Base-by-base conservation (phyloP, 2,113 vertebrate species). In the Eupsittula cactorum region DNA sequence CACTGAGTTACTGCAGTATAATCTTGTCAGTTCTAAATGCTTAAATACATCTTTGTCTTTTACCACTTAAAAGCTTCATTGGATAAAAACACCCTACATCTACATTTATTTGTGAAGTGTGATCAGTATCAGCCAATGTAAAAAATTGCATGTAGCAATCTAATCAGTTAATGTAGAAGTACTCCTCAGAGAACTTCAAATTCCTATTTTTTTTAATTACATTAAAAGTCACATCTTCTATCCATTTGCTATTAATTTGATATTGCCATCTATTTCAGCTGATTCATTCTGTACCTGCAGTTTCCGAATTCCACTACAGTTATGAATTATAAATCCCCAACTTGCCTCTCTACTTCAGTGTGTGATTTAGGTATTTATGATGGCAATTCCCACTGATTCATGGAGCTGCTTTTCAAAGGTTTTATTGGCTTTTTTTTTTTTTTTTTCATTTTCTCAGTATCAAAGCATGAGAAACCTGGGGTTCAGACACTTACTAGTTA, bases 401-500 rank as follows among this genome's bases (percentile, higher is more conserved):
- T 35, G 44, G 6, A 62, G 44, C 14, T 75, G 44, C 13, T 62
- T 82, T 65, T 63, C 23, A 50, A 82, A 55, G 50, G 16, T 42
- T 88, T 79, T 78, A 16, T 42, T 31, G 20, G 24, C 49, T 47
- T 70, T 53, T 29, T 31, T 67, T 42, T 50, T 37, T 42, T 77
- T 50, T 39, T 42, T 77, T 77, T 64, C 79, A 75, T 91, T 93
- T 93, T 90, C 50, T 70, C 20, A 62, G 16, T 94, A 90, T 85
- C 69, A 81, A 86, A 86, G 67, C 57, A 75, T 90, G 39, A 50
- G 94, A 63, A 70, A 69, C 33, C 71, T 52, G 50, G 29, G 65
- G 42, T 71, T 95, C 53, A 78, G 46, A 91, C 50, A 52, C 39
- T 95, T 92, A 53, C 29, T 75, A 85, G 89, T 80, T 91, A 93